These are phyloP conservation scores for Eurytoma californica DNA, from an alignment of 2,888 invertebrate species.

Conservation along the genomic window DNA sequence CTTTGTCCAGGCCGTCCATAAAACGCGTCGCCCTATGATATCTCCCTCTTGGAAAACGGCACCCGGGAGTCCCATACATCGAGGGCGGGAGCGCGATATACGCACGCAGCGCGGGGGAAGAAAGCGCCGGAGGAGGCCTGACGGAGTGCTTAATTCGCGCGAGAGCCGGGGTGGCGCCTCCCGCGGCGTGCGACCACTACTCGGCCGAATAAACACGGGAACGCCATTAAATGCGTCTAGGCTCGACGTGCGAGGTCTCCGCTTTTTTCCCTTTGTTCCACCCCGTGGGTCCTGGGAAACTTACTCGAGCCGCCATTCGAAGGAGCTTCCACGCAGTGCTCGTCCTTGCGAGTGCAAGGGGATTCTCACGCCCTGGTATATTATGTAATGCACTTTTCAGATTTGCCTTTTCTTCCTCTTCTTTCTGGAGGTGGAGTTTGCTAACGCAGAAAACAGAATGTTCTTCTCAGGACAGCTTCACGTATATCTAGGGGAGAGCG, in stretches of 20 bases:
- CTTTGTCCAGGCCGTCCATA: conserved; percentile 37
- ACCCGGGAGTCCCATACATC: conserved; percentile 48
- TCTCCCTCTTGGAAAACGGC: conserved; percentile 40
- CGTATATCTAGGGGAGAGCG: no score
- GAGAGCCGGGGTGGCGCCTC: not conserved
- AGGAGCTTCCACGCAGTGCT: not conserved
- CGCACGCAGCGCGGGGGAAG: not conserved
- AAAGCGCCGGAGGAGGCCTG: conserved; percentile 2
- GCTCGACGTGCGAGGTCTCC: not conserved
- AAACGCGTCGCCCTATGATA: conserved; percentile 15
- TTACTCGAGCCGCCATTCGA: no score
- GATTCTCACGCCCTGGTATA: not conserved
- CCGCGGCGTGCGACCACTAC: conserved; percentile 4
- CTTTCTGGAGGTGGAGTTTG: no score
- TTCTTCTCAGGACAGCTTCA: not conserved
- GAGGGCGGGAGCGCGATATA: not conserved
- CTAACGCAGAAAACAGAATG: not conserved
- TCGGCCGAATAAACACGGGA: conserved; percentile 48
- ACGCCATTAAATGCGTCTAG: conserved; percentile 34
- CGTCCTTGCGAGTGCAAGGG: conserved; percentile 1
- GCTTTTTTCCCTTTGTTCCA: not conserved
- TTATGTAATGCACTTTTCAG: conserved; percentile 13
- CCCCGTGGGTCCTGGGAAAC: no score
- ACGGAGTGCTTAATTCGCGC: conserved; percentile 41
- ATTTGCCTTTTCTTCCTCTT: not conserved